Conservation (phyloP, 2,797 vertebrate genomes). For the Malurus splendens region DNA sequence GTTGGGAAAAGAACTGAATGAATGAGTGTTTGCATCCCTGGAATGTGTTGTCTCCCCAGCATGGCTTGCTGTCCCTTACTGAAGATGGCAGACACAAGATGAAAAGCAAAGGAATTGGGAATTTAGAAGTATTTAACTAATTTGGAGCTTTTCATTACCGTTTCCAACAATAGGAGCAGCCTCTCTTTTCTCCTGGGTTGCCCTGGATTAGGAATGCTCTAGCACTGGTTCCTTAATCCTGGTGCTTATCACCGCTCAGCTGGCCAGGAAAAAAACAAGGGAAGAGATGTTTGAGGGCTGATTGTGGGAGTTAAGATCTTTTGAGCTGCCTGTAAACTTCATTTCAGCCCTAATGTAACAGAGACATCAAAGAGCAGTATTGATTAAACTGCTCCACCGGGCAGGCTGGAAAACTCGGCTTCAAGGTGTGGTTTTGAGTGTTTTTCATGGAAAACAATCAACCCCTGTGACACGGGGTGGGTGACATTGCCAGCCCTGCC, state of each 20-base stretch:
- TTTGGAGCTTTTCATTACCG: background rate
- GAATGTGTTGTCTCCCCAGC: background rate
- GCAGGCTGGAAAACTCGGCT: background rate
- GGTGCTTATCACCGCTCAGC: background rate
- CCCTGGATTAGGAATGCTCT: background rate
- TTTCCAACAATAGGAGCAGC: background rate
- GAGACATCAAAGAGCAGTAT: conserved; percentile 5
- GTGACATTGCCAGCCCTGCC: background rate
- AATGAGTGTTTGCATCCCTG: background rate
- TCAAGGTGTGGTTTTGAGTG: background rate
- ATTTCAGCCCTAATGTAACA: background rate
- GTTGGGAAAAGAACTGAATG: background rate
- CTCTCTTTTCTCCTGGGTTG: background rate
- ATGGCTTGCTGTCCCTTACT: background rate
- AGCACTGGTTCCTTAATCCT: background rate
- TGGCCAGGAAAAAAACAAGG: background rate
- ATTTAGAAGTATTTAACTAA: background rate
- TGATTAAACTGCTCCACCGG: background rate
- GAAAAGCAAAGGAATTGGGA: background rate
- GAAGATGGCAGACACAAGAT: background rate
- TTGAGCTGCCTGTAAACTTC: background rate
- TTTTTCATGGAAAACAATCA: conserved; percentile 17
- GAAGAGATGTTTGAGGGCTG: background rate
- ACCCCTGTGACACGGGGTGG: background rate
- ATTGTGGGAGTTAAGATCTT: background rate